Conservation (phyloP, 1,140 invertebrate genomes). For the Aphidius ervi region DNA sequence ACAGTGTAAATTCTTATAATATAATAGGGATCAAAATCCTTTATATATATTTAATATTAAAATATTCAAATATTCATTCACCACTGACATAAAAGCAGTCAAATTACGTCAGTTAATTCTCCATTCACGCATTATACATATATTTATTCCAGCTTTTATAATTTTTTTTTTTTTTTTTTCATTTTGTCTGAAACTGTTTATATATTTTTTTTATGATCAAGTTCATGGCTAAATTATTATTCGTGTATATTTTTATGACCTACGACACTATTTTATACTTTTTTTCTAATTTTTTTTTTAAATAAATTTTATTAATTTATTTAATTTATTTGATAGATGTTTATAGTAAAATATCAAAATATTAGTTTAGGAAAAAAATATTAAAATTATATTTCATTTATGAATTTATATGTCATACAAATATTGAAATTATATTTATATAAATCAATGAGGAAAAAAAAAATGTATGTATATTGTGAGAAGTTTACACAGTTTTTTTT, state of each 20-base stretch:
- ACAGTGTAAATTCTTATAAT: slow-evolving; percentile 40
- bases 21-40: slow-evolving; percentile 62
- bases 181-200: slow-evolving; percentile 14
- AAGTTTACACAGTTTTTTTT: slow-evolving; percentile 8
- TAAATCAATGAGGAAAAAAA: too few species aligned
- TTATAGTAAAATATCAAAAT: too few species aligned
- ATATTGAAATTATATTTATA: too few species aligned
- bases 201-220: slow-evolving; percentile 14
- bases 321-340: neutral
- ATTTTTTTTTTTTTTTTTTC: slow-evolving; percentile 6
- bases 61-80: slow-evolving; percentile 53
- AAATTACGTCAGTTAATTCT: slow-evolving; percentile 46
- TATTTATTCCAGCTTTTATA: slow-evolving; percentile 7
- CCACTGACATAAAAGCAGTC: slow-evolving; percentile 39
- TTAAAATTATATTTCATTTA: too few species aligned
- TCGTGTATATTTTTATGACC: slow-evolving; percentile 34
- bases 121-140: slow-evolving; percentile 37
- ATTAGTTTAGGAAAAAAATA: too few species aligned
- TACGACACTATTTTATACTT: slow-evolving; percentile 43
- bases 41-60: slow-evolving; percentile 54
- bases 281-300: neutral
- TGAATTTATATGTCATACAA: too few species aligned
- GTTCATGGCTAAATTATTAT: too few species aligned
- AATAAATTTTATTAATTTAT: slow-evolving; percentile 16
- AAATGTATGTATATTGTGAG: neutral